These are phyloP conservation scores for Rhipidura dahli DNA, from an alignment of 2,113 vertebrate genomes.

Conservation along the genomic window DNA sequence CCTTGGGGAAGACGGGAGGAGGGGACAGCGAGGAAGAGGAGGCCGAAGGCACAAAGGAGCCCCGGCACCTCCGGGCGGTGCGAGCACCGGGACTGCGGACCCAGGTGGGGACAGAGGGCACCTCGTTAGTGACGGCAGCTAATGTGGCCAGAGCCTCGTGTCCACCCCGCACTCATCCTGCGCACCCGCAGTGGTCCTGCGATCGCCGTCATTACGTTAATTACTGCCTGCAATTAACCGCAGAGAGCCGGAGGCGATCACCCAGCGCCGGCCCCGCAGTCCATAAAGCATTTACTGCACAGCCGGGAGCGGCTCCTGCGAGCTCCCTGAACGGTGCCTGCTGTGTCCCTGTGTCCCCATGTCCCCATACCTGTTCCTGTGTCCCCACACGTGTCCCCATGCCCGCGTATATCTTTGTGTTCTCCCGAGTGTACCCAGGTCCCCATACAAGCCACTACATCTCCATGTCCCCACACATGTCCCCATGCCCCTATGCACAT, in stretches of 20 bases:
- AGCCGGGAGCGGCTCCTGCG: not conserved
- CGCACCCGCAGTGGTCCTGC: not conserved
- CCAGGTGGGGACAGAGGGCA: not conserved
- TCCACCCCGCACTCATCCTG: not conserved
- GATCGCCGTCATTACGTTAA: not conserved
- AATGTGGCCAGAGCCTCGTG: not conserved
- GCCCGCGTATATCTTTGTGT: not conserved
- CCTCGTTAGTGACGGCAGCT: not conserved
- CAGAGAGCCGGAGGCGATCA: not conserved
- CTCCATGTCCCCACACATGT: not conserved
- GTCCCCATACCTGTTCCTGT: not conserved
- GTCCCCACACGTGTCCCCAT: not conserved
- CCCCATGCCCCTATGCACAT: rapidly evolving
- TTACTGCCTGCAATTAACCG: not conserved
- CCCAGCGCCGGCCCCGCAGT: not conserved
- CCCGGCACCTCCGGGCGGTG: rapidly evolving
- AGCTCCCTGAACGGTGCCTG: not conserved
- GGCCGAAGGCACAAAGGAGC: not conserved
- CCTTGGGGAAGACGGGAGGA: not conserved
- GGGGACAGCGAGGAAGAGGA: not conserved
- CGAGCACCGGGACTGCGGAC: not conserved
- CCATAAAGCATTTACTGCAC: not conserved
- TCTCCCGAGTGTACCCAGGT: not conserved
- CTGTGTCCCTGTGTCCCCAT: rapidly evolving
- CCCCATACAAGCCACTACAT: too few relatives aligned